A percentile compares a stretch with the other conserved stretches of the same genome.
Conservation (phyloP, 2,113 vertebrate species). For the Baryphthengus martii region DNA sequence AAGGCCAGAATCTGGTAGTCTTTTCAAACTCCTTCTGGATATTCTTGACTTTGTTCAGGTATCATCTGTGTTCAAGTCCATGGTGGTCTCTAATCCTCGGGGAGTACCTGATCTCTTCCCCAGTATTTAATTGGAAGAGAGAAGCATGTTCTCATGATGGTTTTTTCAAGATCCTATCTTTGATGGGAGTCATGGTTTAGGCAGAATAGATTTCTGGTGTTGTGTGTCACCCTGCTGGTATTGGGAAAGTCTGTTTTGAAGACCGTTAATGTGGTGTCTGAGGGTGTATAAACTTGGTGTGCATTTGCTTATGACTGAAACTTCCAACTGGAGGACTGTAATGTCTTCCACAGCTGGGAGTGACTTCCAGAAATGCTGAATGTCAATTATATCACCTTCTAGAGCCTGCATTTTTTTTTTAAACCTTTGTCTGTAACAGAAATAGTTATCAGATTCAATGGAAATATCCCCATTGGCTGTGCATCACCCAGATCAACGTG, state of each 20-base stretch:
- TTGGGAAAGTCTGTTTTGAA: not conserved
- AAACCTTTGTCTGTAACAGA: not conserved
- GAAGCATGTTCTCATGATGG: not conserved
- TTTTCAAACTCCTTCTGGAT: not conserved
- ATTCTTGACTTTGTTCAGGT: not conserved
- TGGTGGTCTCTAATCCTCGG: not conserved
- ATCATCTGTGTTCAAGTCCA: not conserved
- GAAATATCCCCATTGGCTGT: not conserved
- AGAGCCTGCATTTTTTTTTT: not conserved
- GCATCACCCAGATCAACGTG: not conserved
- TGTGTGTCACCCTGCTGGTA: not conserved
- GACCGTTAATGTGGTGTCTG: not conserved
- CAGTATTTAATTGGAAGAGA: not conserved
- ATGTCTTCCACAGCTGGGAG: not conserved
- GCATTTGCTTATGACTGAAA: not conserved
- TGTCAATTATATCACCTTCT: not conserved
- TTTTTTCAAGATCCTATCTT: not conserved
- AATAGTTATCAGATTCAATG: not conserved
- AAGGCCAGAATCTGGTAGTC: not conserved
- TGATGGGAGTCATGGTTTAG: not conserved
- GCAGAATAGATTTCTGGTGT: not conserved
- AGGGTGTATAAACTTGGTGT: not conserved
- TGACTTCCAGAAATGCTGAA: not conserved
- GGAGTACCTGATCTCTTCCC: not conserved
- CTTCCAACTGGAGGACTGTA: not conserved